phyloP scores from a whole-genome alignment of 2,797 vertebrate species.

The Anisognathus igniventris region DNA sequence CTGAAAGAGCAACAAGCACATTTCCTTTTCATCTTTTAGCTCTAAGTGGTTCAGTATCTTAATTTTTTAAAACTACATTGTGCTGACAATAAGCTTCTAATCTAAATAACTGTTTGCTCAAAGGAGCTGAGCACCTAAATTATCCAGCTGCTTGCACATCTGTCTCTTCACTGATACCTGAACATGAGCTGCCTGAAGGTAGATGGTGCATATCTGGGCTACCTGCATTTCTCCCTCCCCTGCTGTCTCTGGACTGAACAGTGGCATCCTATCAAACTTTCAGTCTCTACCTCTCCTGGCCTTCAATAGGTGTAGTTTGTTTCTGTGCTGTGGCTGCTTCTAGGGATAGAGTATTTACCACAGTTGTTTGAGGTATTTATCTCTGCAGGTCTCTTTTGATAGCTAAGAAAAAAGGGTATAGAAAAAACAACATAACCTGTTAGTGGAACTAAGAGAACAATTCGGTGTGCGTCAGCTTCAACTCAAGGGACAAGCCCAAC shows the following conservation, averaged over 20 bases:
- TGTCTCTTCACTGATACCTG: neutral
- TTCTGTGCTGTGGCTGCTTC: neutral
- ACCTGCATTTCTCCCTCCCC: neutral
- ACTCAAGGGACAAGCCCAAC: neutral
- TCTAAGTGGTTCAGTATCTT: conserved; percentile 1
- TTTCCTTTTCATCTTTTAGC: neutral
- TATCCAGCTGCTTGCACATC: neutral
- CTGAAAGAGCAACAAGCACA: neutral
- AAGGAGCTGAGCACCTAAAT: neutral
- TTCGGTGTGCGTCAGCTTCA: neutral
- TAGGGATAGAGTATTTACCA: neutral
- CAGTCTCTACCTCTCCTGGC: neutral
- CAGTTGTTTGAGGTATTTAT: neutral
- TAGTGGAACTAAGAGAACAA: neutral
- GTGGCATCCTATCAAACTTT: neutral
- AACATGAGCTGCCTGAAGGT: neutral
- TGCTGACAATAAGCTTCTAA: neutral
- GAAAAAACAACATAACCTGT: neutral
- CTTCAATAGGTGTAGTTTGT: neutral
- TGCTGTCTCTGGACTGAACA: neutral
- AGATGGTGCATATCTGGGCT: neutral
- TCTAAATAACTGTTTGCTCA: neutral
- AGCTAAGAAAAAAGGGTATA: neutral
- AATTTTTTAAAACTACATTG: neutral
- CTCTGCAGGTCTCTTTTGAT: neutral